A percentile compares a stretch with the other conserved stretches of the same genome.
phyloP scores from a whole-genome alignment of 2,797 vertebrate species.

The Pipistrellus pygmaeus region DNA sequence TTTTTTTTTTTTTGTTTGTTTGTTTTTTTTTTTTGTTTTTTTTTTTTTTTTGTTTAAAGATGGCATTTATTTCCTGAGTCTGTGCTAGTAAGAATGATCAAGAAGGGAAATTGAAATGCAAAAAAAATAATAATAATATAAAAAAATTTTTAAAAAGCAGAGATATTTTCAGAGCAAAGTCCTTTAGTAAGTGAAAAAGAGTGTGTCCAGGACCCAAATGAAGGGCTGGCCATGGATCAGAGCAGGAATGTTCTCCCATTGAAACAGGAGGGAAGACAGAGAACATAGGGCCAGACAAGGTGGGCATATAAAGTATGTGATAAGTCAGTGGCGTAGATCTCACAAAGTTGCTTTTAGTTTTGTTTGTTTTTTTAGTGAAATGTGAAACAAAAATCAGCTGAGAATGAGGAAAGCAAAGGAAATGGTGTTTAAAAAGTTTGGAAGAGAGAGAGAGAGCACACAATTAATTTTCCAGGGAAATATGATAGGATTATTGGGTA shows the following conservation, averaged over 20 bases:
- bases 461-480: background rate
- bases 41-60: background rate
- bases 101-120: background rate
- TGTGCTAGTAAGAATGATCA: background rate
- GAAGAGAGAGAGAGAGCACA: background rate
- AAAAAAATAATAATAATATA: background rate
- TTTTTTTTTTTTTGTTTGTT: background rate
- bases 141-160: no score
- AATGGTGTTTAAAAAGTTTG: background rate
- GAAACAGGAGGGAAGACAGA: background rate
- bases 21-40: background rate
- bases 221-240: background rate
- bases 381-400: background rate
- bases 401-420: background rate
- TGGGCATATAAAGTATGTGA: background rate
- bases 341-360: background rate
- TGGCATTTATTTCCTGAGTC: background rate
- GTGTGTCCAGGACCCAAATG: background rate
- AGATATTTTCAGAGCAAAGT: background rate
- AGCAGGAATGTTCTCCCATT: background rate
- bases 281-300: background rate
- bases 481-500: background rate
- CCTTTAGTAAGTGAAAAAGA: background rate
- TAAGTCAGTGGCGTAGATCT: background rate
- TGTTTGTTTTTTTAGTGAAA: slow-evolving; percentile 9